These are phyloP conservation scores for Notiomystis cincta DNA, from an alignment of 2,113 vertebrate genomes.

Conservation along the genomic window DNA sequence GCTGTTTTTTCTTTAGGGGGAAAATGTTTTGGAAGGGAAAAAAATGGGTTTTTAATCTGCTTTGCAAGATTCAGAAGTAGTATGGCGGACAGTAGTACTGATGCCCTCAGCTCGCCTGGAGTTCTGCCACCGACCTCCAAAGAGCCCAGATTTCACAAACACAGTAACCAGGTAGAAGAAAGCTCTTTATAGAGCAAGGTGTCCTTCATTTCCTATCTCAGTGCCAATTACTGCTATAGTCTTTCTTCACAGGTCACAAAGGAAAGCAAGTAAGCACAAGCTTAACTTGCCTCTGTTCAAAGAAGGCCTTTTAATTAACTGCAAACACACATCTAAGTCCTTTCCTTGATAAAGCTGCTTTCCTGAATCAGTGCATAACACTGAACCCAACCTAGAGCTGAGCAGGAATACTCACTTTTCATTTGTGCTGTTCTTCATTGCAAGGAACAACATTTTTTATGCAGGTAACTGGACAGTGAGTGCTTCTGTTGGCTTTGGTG, in stretches of 20 bases:
- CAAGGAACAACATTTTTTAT: not conserved
- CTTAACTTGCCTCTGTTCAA: not conserved
- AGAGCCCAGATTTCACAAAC: not conserved
- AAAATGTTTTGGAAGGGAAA: not conserved
- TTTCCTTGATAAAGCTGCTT: conserved; percentile 1
- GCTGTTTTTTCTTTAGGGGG: not conserved
- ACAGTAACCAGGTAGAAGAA: not conserved
- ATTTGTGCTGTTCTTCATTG: not conserved
- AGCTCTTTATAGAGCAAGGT: not conserved
- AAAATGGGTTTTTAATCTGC: not conserved
- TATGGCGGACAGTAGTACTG: not conserved
- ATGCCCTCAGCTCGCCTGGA: not conserved
- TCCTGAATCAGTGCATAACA: not conserved
- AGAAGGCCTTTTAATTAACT: not conserved
- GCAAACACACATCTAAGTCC: not conserved
- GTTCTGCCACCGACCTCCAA: not conserved
- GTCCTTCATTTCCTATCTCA: not conserved
- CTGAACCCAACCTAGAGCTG: not conserved
- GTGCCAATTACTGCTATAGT: not conserved
- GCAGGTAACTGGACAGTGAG: not conserved
- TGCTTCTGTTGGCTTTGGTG: not conserved
- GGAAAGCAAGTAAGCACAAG: not conserved
- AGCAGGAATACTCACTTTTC: not conserved
- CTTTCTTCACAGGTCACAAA: not conserved
- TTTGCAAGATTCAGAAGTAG: not conserved